Base-by-base conservation (phyloP, 2,113 vertebrate genomes). In the Hepsetus odoe region DNA sequence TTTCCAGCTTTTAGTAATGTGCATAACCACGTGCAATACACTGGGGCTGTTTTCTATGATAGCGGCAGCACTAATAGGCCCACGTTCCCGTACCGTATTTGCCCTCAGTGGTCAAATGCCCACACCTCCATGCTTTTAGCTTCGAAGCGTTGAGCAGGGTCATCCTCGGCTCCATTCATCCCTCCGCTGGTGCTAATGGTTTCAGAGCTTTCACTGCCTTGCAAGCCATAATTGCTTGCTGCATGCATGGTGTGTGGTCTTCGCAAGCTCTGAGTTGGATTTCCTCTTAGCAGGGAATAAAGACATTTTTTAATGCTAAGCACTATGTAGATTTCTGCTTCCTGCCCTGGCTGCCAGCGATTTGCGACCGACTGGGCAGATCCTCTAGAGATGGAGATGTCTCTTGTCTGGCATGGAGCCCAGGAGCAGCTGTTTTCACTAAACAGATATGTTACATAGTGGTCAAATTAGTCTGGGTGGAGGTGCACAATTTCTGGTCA, bases 111-210 rank as follows among this genome's bases (percentile, higher is more conserved):
- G 53, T 76, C 24, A 68, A 76, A 67, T 42, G 44, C 51, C 44
- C 26, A 64, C 33, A 46, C 51, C 64, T 44, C 26, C 56, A 74
- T 70, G 71, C 75, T 70, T 77, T 82, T 74, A 75, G 20, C 76
- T 40, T 28, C 16, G 14, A 65, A 30, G 53, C 46, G 35, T 64
- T 26, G 32, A 71, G 55, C 49, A 58, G 70, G 67, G 30, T 40
- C 67, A 71, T 70, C 56, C 22, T 2, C 59, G 71, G 35, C 51
- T 74, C 44, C 22, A 59, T 71, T 80, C 62, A 40, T 66, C 58
- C 69, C 78, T 44, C 58, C 7, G 32, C 32, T 66, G 42, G 40
- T 8, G 35, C 35, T 82, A 80, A 76, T 76, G 72, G 73, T 70
- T 55, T 64, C 55, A 4, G 33, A 44, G 62, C 76, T 69, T 64